These are phyloP conservation scores for Nothura maculosa DNA, from an alignment of 2,797 vertebrate species.

Conservation along the genomic window DNA sequence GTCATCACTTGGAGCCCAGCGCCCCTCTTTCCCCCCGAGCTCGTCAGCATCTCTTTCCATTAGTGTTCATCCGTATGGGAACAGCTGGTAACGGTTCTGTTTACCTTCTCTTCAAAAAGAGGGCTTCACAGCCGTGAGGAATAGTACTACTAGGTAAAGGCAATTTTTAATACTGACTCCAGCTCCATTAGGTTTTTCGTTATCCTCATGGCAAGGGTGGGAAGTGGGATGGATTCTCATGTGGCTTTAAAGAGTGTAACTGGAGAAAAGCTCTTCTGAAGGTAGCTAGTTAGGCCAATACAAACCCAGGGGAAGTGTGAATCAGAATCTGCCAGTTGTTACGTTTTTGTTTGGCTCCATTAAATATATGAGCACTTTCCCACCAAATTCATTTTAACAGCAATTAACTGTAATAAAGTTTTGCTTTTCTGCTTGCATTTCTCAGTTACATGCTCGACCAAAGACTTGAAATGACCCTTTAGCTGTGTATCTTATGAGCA, in stretches of 20 bases:
- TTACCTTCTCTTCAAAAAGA: conserved; percentile 48
- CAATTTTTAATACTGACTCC: conserved; percentile 55
- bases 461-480: background rate
- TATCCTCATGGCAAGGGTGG: conserved; percentile 44
- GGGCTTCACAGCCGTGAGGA: conserved; percentile 31
- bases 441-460: background rate
- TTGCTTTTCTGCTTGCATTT: conserved; percentile 13
- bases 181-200: conserved; percentile 53
- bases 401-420: conserved; percentile 27
- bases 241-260: background rate
- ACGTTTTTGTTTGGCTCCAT: background rate
- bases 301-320: background rate
- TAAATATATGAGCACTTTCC: conserved; percentile 37
- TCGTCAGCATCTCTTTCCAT: conserved; percentile 51
- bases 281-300: background rate
- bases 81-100: conserved; percentile 68
- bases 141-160: conserved; percentile 52
- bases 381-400: conserved; percentile 27
- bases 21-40: conserved; percentile 20
- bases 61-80: conserved; percentile 58
- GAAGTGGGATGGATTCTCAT: background rate
- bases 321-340: background rate
- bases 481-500: background rate
- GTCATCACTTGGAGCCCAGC: conserved; percentile 30
- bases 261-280: background rate